Conservation (phyloP, 2,113 vertebrate genomes). For the Elgaria multicarinata region DNA sequence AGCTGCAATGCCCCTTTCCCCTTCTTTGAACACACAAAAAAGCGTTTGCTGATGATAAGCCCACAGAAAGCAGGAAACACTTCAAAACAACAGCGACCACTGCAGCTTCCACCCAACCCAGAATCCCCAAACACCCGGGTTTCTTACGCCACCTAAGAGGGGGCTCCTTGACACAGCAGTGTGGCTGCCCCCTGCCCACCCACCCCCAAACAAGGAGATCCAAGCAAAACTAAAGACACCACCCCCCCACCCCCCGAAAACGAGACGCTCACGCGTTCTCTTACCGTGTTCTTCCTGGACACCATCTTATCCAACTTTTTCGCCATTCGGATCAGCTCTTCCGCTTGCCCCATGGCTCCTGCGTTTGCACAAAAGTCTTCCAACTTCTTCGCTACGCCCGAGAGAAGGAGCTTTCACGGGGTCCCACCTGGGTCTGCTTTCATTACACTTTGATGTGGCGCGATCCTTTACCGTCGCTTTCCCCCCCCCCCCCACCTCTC, state of each 20-base stretch:
- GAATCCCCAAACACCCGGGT: too few species aligned
- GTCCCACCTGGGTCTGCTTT: neutral
- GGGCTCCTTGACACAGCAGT: too few species aligned
- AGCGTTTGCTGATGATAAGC: neutral
- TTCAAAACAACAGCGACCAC: too few species aligned
- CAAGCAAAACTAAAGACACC: too few species aligned
- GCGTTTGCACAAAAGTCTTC: neutral
- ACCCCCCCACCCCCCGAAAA: too few species aligned
- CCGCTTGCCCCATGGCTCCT: slow-evolving; percentile 85
- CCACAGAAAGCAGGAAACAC: neutral
- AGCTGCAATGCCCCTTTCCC: neutral
- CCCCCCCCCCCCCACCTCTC: too few species aligned
- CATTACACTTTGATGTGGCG: too few species aligned
- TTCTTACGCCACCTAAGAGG: too few species aligned
- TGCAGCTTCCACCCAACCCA: too few species aligned
- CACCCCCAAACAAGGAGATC: neutral
- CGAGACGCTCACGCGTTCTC: slow-evolving; percentile 13
- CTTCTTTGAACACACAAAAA: too few species aligned
- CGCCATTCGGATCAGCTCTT: slow-evolving; percentile 89
- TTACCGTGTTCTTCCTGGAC: slow-evolving; percentile 93
- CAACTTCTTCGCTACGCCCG: too few species aligned
- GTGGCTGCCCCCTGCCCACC: neutral
- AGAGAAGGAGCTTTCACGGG: neutral
- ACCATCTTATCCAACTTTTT: slow-evolving; percentile 97
- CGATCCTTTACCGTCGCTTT: too few species aligned